phyloP scores from a whole-genome alignment of 2,113 vertebrate genomes.

The Passer domesticus region DNA sequence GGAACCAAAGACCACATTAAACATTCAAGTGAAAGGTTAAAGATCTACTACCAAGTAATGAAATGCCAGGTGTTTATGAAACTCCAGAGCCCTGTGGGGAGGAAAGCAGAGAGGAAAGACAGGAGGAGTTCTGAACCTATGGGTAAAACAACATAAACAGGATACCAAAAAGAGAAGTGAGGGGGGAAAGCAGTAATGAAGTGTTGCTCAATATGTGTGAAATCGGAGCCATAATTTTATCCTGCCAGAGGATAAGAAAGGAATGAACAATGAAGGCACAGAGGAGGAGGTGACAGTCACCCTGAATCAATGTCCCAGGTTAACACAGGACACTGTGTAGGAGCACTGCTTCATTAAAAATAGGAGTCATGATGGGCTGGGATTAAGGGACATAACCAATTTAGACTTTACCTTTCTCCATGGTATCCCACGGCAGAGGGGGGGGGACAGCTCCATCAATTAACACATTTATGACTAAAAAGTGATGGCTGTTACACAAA shows the following conservation, averaged over 20 bases:
- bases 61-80: conserved; percentile 70
- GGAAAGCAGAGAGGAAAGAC: background rate
- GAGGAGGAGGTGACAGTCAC: conserved; percentile 17
- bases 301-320: conserved; percentile 15
- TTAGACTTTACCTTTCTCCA: background rate
- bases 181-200: conserved; percentile 5
- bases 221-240: conserved; percentile 45
- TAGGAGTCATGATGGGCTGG: background rate
- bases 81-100: conserved; percentile 41
- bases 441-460: background rate
- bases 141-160: conserved; percentile 60
- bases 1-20: conserved; percentile 42
- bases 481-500: background rate
- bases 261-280: conserved; percentile 38
- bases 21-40: conserved; percentile 47
- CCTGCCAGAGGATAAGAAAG: conserved; percentile 47
- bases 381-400: background rate
- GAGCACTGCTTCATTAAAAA: conserved; percentile 10
- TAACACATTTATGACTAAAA: background rate
- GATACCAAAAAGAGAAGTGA: conserved; percentile 35
- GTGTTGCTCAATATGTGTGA: conserved; percentile 25
- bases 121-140: conserved; percentile 29
- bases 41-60: conserved; percentile 49
- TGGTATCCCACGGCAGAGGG: background rate
- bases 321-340: conserved; percentile 25